These are phyloP conservation scores for Papilio dardanus DNA, from an alignment of 1,140 invertebrate genomes.

Conservation along the genomic window DNA sequence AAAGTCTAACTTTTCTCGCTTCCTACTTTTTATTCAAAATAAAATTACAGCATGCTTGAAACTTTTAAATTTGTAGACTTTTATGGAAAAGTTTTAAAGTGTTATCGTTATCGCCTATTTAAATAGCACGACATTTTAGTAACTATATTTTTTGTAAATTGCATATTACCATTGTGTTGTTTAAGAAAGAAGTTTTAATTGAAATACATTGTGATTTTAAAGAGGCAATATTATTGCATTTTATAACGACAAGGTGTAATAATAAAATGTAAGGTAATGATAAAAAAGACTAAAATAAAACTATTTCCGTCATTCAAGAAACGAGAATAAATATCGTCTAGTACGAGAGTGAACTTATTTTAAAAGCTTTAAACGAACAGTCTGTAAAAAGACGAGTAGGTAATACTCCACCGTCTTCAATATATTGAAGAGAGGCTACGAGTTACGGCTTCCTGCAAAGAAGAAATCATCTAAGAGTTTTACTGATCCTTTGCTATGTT, in stretches of 20 bases:
- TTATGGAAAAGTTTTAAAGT: background rate
- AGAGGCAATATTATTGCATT: too few relatives aligned
- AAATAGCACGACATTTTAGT: background rate
- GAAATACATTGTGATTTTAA: too few relatives aligned
- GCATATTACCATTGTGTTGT: too few relatives aligned
- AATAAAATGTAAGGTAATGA: too few relatives aligned
- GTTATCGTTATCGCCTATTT: background rate
- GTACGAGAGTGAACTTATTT: conserved; percentile 13
- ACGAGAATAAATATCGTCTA: conserved; percentile 2
- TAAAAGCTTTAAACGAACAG: conserved; percentile 23
- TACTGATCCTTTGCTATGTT: background rate
- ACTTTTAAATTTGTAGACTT: conserved; percentile 19
- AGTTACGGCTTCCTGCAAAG: conserved; percentile 13
- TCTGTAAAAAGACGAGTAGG: background rate
- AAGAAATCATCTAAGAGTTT: background rate
- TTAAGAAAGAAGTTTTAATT: too few relatives aligned
- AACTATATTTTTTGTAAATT: background rate
- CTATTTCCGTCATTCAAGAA: background rate
- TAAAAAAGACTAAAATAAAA: too few relatives aligned
- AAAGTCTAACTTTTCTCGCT: conserved; percentile 14
- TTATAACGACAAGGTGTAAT: too few relatives aligned
- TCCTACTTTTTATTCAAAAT: conserved; percentile 20
- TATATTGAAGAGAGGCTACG: conserved; percentile 5
- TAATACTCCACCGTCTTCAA: conserved; percentile 12
- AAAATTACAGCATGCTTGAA: conserved; percentile 22